Conservation (phyloP, 2,113 vertebrate genomes). For the Brachionichthys hirsutus region DNA sequence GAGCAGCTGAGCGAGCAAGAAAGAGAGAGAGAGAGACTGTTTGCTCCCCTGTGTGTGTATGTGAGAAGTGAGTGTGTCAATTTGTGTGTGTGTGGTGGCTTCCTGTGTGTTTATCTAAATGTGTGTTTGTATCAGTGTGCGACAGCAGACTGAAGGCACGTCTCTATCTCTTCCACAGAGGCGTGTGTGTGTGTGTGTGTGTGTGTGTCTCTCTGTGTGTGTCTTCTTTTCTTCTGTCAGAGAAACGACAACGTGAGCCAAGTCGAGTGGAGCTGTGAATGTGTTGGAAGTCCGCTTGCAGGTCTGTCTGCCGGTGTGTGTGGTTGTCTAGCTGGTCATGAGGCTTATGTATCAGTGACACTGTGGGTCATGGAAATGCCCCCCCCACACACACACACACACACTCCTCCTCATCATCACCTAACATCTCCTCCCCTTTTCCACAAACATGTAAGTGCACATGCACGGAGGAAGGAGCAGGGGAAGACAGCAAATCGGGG, state of each 20-base stretch:
- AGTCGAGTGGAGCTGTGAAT: slow-evolving; percentile 72
- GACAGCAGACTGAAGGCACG: slow-evolving; percentile 77
- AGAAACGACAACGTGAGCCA: slow-evolving; percentile 58
- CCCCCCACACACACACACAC: slow-evolving; percentile 54
- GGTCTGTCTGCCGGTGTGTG: slow-evolving; percentile 68
- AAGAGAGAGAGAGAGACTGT: slow-evolving; percentile 70
- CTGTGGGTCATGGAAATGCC: slow-evolving; percentile 76
- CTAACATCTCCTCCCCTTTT: slow-evolving; percentile 64
- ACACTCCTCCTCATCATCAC: slow-evolving; percentile 36
- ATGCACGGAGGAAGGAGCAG: slow-evolving; percentile 41
- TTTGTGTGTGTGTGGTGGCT: slow-evolving; percentile 39
- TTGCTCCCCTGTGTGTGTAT: slow-evolving; percentile 68
- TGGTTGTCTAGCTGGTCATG: slow-evolving; percentile 82
- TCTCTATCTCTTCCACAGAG: slow-evolving; percentile 75
- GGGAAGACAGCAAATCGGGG: slow-evolving; percentile 21
- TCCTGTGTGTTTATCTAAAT: slow-evolving; percentile 70
- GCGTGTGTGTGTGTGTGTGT: slow-evolving; percentile 55
- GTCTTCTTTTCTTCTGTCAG: slow-evolving; percentile 60
- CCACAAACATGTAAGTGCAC: slow-evolving; percentile 58
- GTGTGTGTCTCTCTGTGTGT: slow-evolving; percentile 25
- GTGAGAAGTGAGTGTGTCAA: slow-evolving; percentile 8
- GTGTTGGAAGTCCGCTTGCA: slow-evolving; percentile 68
- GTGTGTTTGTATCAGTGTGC: slow-evolving; percentile 75
- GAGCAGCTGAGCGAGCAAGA: slow-evolving; percentile 71
- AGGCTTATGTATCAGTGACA: slow-evolving; percentile 85